These are phyloP conservation scores for Rotaria magnacalcarata DNA, from an alignment of 2,888 invertebrate genomes.

Conservation along the genomic window DNA sequence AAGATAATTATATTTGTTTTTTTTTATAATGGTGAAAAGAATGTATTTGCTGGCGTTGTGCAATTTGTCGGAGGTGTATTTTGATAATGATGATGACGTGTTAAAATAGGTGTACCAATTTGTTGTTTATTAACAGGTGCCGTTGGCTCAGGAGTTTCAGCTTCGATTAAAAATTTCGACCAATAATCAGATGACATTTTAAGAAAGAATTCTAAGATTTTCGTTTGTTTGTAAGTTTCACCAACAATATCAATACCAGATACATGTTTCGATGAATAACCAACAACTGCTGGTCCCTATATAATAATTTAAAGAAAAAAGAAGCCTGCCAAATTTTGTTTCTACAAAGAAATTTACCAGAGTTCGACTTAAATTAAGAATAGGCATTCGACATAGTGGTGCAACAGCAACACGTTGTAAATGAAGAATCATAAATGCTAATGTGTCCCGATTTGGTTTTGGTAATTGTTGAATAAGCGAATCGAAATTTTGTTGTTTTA, in stretches of 20 bases:
- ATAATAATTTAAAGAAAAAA: neutral
- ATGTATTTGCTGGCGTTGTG: neutral
- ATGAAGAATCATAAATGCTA: constrained; percentile 46
- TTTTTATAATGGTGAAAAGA: neutral
- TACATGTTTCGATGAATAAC: constrained; percentile 42
- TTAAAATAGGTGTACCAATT: neutral
- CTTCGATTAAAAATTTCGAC: neutral
- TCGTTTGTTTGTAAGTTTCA: constrained; percentile 40
- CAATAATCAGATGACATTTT: constrained; percentile 32
- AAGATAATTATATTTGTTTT: neutral
- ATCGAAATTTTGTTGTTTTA: constrained; percentile 36
- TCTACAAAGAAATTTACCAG: neutral
- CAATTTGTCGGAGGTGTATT: neutral
- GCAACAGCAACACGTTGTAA: constrained; percentile 43
- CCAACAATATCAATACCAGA: constrained; percentile 39
- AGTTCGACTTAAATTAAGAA: constrained; percentile 40
- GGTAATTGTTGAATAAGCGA: constrained; percentile 40
- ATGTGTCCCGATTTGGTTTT: constrained; percentile 44
- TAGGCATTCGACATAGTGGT: constrained; percentile 44
- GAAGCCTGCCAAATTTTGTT: no score
- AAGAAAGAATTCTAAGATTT: constrained; percentile 32
- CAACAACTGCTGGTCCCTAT: constrained; percentile 42
- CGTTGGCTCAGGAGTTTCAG: neutral
- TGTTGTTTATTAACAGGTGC: neutral
- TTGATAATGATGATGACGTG: constrained; percentile 1